Percentiles rank a stretch among this genome's conserved stretches.
Conservation (phyloP, 1,140 invertebrate genomes). For the Littorina saxatilis region DNA sequence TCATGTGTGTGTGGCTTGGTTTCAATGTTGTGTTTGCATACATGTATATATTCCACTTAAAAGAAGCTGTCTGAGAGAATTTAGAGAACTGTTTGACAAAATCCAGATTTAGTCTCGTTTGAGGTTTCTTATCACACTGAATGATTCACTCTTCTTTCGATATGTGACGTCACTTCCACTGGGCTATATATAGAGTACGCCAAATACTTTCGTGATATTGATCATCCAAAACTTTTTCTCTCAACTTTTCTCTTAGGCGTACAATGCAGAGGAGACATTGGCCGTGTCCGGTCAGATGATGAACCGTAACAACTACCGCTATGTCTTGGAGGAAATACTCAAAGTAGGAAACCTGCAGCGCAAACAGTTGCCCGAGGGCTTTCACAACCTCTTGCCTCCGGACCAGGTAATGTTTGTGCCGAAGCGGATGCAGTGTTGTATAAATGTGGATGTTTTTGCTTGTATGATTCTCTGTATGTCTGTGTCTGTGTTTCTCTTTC, state of each 20-base stretch:
- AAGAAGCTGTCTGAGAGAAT: too few species aligned
- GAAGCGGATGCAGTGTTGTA: background rate
- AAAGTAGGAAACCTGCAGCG: conserved; percentile 63
- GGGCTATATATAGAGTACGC: too few species aligned
- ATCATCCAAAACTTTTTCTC: too few species aligned
- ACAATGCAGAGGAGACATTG: conserved; percentile 28
- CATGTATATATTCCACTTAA: background rate
- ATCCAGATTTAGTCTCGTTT: too few species aligned
- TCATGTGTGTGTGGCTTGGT: background rate
- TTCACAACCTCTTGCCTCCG: conserved; percentile 60
- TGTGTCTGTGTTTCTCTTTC: too few species aligned
- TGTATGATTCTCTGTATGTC: background rate
- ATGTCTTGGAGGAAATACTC: conserved; percentile 73
- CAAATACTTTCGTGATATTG: too few species aligned
- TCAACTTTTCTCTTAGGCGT: conserved; percentile 6
- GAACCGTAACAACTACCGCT: conserved; percentile 73
- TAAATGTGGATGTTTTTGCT: background rate
- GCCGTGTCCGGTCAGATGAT: conserved; percentile 42
- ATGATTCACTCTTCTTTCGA: too few species aligned
- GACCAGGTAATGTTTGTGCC: conserved; percentile 65
- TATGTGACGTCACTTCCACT: too few species aligned
- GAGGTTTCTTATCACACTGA: too few species aligned
- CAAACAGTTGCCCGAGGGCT: conserved; percentile 60
- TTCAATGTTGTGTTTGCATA: background rate
- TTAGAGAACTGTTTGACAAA: background rate